A percentile compares a stretch with the other conserved stretches of the same genome.
Evolutionary conservation across 2,113 vertebrate genomes (phyloP).

Genomic region (Muscicapa adusta): DNA sequence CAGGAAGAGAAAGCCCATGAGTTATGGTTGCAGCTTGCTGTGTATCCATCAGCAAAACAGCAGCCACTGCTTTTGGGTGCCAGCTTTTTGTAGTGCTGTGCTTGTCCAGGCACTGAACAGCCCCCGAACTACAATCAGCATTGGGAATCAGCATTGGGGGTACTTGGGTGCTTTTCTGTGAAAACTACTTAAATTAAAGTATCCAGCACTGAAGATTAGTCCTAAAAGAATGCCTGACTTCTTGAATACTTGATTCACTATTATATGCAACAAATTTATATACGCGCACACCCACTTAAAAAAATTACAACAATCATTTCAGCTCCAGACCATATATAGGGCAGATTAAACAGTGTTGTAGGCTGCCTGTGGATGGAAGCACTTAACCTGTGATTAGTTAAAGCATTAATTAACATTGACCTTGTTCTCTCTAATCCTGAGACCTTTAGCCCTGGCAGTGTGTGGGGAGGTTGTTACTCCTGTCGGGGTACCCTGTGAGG

Average conservation of each 20-base stretch:
- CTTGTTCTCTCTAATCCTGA: slow-evolving; percentile 43
- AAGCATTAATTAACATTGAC: slow-evolving; percentile 53
- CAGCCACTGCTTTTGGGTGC: background rate
- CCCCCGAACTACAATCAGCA: background rate
- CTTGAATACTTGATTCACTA: background rate
- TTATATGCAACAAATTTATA: background rate
- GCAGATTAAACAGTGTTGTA: background rate
- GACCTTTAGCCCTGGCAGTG: slow-evolving; percentile 33
- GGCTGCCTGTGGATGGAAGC: slow-evolving; percentile 26
- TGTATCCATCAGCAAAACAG: background rate
- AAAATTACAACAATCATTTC: background rate
- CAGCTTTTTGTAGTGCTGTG: background rate
- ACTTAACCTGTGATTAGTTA: slow-evolving; percentile 50
- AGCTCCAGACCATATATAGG: background rate
- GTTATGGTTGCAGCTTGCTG: background rate
- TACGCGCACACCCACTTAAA: background rate
- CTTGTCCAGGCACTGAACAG: background rate
- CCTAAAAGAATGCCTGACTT: background rate
- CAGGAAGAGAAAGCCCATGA: background rate
- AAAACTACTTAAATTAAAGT: background rate
- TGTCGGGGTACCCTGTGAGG: background rate
- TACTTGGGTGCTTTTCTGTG: background rate
- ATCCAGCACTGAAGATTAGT: background rate
- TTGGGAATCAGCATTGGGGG: background rate
- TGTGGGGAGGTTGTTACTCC: background rate